phyloP scores from a whole-genome alignment of 2,888 invertebrate species.

The Drosophila nigricruria region DNA sequence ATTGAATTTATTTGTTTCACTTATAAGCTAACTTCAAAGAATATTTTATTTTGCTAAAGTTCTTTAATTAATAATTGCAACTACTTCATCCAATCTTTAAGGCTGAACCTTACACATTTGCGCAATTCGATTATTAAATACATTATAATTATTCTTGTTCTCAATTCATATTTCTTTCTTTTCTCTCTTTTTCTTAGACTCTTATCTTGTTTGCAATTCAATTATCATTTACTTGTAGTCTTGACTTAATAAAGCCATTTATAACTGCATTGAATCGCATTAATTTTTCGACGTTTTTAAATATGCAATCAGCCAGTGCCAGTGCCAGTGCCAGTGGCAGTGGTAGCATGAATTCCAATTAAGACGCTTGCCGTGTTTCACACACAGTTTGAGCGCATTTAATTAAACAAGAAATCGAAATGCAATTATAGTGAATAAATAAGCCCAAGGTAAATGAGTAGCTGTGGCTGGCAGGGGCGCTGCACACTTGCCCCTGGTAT shows the following conservation, averaged over 20 bases:
- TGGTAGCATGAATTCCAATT: conserved; percentile 40
- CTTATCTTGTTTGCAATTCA: background rate
- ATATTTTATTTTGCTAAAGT: background rate
- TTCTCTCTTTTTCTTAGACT: too few species aligned
- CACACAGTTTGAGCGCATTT: conserved; percentile 40
- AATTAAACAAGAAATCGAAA: conserved; percentile 70
- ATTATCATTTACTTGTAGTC: background rate
- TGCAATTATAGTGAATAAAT: conserved; percentile 68
- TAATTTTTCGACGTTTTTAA: background rate
- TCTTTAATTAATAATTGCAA: background rate
- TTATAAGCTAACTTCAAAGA: background rate
- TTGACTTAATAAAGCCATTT: background rate
- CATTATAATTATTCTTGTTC: too few species aligned
- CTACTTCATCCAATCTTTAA: background rate
- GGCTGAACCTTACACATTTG: too few species aligned
- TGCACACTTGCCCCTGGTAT: conserved; percentile 45
- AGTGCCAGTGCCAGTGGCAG: background rate
- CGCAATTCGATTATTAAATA: too few species aligned
- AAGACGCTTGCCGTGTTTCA: conserved; percentile 10
- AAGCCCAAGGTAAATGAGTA: conserved; percentile 19
- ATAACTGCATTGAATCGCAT: background rate
- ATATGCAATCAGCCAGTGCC: conserved; percentile 10
- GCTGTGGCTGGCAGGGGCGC: background rate
- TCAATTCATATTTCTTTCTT: too few species aligned
- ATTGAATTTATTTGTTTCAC: background rate